phyloP scores from a whole-genome alignment of 2,888 invertebrate genomes.

The Drosophila nigricruria region DNA sequence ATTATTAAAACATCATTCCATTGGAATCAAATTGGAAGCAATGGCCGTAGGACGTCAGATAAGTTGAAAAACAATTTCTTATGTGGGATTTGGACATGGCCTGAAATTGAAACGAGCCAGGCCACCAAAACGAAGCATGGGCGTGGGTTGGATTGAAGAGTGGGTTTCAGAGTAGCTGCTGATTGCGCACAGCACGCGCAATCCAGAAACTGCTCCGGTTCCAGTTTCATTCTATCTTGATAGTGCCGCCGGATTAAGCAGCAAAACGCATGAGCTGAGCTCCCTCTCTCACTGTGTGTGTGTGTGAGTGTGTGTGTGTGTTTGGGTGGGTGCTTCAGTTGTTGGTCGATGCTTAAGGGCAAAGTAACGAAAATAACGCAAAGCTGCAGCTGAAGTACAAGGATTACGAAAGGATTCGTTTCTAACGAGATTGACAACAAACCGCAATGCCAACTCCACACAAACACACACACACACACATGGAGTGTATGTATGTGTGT shows the following conservation, averaged over 20 bases:
- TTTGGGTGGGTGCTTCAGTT: conserved; percentile 28
- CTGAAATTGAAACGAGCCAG: conserved; percentile 71
- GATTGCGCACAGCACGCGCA: conserved; percentile 41
- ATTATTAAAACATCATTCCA: conserved; percentile 37
- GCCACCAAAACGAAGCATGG: background rate
- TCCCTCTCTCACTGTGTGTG: background rate
- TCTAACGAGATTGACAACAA: conserved; percentile 80
- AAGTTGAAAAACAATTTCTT: conserved; percentile 76
- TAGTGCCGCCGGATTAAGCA: conserved; percentile 77
- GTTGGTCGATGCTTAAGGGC: conserved; percentile 55
- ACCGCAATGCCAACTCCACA: conserved; percentile 64
- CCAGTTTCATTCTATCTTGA: conserved; percentile 68
- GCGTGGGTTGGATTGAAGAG: background rate
- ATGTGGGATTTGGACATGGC: conserved; percentile 69
- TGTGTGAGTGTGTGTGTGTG: conserved; percentile 1
- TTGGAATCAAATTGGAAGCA: conserved; percentile 30
- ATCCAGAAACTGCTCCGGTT: conserved; percentile 25
- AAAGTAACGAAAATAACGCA: conserved; percentile 67
- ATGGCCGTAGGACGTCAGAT: conserved; percentile 44
- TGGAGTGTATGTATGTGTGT: conserved; percentile 21
- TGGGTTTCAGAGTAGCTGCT: conserved; percentile 13
- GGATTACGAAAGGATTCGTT: conserved; percentile 80
- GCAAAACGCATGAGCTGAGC: conserved; percentile 69
- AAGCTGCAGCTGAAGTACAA: conserved; percentile 78
- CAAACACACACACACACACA: conserved; percentile 18